Percentiles rank a stretch among this genome's conserved stretches.
phyloP scores from a whole-genome alignment of 2,113 vertebrate genomes.

The Nothocercus nigrocapillus region DNA sequence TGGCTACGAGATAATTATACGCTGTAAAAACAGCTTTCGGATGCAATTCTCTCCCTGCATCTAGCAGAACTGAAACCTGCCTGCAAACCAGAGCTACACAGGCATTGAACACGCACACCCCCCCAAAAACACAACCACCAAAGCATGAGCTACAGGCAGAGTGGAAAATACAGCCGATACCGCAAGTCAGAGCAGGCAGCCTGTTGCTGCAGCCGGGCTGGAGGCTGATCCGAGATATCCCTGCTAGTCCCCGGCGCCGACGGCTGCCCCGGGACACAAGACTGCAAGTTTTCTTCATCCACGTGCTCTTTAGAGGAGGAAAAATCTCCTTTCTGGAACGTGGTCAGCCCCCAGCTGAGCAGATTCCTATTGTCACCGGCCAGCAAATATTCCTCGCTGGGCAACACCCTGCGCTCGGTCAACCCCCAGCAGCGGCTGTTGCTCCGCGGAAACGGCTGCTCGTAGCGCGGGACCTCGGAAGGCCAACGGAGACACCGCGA shows the following conservation, averaged over 20 bases:
- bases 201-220: not conserved
- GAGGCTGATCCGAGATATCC: not conserved
- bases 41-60: not conserved
- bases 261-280: not conserved
- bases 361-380: not conserved
- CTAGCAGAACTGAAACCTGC: not conserved
- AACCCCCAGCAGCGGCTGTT: not conserved
- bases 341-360: not conserved
- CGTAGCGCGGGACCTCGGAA: not conserved
- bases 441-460: not conserved
- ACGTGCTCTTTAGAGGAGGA: not conserved
- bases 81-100: not conserved
- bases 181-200: not conserved
- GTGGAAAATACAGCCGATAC: not conserved
- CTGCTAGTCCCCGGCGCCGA: too few species aligned
- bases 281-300: not conserved
- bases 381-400: not conserved
- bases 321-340: not conserved
- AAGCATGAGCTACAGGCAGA: too few species aligned
- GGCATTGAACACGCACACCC: not conserved
- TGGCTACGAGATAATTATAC: slow-evolving; percentile 77
- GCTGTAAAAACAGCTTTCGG: slow-evolving; percentile 70
- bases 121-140: too few species aligned
- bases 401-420: not conserved
- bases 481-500: not conserved